Conservation (phyloP, 2,888 invertebrate genomes). For the Diarsia brunnea region DNA sequence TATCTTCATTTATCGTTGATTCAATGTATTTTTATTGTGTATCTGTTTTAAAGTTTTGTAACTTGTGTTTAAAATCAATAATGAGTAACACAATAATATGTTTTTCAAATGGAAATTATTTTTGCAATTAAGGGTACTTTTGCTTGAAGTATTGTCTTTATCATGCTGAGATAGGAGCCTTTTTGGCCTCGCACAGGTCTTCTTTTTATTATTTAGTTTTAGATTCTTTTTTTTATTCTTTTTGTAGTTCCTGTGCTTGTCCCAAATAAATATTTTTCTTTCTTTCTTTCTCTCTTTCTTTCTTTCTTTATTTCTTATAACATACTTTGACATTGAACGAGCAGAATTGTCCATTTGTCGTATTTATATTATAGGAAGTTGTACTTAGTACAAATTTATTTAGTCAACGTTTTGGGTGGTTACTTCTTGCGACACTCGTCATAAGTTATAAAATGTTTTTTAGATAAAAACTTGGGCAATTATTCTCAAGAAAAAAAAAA, state of each 20-base stretch:
- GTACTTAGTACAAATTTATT: not conserved
- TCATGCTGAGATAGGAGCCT: too few relatives aligned
- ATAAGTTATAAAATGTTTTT: not conserved
- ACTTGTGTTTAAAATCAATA: slow-evolving; percentile 14
- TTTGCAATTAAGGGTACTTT: slow-evolving; percentile 4
- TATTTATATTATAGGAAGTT: not conserved
- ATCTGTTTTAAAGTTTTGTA: slow-evolving; percentile 23
- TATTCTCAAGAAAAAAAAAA: too few relatives aligned
- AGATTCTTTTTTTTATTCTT: too few relatives aligned
- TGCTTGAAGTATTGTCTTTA: not conserved
- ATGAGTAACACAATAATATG: not conserved
- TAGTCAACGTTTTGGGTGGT: not conserved
- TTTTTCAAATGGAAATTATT: not conserved
- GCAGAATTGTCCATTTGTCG: not conserved
- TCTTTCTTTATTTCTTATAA: too few relatives aligned
- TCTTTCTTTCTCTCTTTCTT: too few relatives aligned
- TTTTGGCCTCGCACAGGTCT: too few relatives aligned
- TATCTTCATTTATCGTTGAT: slow-evolving; percentile 6
- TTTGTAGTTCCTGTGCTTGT: too few relatives aligned
- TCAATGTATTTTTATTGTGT: slow-evolving; percentile 12
- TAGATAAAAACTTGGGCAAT: too few relatives aligned
- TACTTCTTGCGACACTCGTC: not conserved
- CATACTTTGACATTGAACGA: not conserved
- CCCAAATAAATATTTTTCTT: too few relatives aligned
- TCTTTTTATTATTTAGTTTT: too few relatives aligned